Evolutionary conservation across 2,113 vertebrate genomes (phyloP), one percentile per base, ranked within the genome.

Genomic region (Anthoscopus minutus): DNA sequence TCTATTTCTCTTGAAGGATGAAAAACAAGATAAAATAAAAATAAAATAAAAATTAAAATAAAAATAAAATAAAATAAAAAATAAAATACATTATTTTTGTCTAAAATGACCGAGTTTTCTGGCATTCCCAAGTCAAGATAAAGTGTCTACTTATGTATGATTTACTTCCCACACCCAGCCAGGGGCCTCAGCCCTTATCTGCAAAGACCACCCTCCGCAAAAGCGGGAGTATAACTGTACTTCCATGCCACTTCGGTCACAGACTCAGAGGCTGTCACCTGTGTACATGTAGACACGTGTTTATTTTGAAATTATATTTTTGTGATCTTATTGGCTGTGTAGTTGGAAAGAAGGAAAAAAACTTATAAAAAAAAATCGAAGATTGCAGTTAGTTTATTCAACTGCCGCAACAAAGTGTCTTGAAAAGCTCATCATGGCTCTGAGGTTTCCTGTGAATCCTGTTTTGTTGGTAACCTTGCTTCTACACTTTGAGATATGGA

Each of bases 281-380:
- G 35, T 48, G 74, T 79, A 93, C 67, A 86, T 48, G 74, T 79
- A 93, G 71, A 86, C 2, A 71, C 62, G 82, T 94, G 64, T 88
- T 96, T 96, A 96, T 95, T 96, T 91, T 92, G 77, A 92, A 67
- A 87, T 30, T 33, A 42, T 89, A 86, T 81, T 94, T 96, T 83
- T 86, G 64, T 94, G 82, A 91, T 94, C 85, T 80, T 87, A 18
- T 73, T 35, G 93, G 27, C 58, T 71, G 66, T 83, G 77, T 74
- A 89, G 80, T 25, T 85, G 48, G 62, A 88, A 95, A 87, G 72
- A 62, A 76, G 11, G 8, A 38, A 73, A 45, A 70, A 84, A 89
- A 73, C 5, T 6, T 18, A 2, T 10, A 72, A 51, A 57, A 72
- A 60, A 69, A 8, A 69, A n/a, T n/a, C n/a, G 33, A 51, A 58